These are phyloP conservation scores for Intellagama lesueurii DNA, from an alignment of 2,797 vertebrate genomes.

Conservation along the genomic window DNA sequence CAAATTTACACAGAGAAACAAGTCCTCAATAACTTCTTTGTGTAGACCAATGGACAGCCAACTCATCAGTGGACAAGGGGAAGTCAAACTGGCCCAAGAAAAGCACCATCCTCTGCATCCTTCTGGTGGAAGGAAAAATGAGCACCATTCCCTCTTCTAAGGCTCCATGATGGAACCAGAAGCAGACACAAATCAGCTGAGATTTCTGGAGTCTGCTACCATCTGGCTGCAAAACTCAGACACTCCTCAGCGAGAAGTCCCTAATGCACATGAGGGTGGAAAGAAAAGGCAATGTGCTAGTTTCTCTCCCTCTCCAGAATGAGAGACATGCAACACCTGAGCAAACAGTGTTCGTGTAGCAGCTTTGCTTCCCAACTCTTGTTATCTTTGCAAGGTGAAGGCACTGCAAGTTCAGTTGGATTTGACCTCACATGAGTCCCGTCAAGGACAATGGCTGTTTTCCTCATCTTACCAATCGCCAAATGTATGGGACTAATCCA, in stretches of 20 bases:
- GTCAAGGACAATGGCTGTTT: neutral
- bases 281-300: neutral
- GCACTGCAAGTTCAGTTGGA: neutral
- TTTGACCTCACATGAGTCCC: neutral
- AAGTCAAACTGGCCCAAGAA: neutral
- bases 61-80: neutral
- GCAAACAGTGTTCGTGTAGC: neutral
- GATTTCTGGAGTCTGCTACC: constrained; percentile 26
- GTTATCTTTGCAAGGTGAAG: neutral
- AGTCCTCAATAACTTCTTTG: neutral
- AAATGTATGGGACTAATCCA: neutral
- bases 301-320: neutral
- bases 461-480: neutral
- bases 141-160: neutral
- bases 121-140: constrained; percentile 8
- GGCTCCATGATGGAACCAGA: constrained; percentile 21
- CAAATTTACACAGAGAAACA: constrained; percentile 6
- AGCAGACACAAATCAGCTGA: neutral
- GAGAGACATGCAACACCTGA: fast-evolving
- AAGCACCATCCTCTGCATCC: neutral
- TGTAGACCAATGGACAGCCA: neutral
- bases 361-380: neutral
- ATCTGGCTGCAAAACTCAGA: constrained; percentile 31
- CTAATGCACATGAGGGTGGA: neutral
- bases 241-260: neutral